These are phyloP conservation scores for Ametastegia equiseti DNA, from an alignment of 2,888 invertebrate genomes.

Conservation along the genomic window DNA sequence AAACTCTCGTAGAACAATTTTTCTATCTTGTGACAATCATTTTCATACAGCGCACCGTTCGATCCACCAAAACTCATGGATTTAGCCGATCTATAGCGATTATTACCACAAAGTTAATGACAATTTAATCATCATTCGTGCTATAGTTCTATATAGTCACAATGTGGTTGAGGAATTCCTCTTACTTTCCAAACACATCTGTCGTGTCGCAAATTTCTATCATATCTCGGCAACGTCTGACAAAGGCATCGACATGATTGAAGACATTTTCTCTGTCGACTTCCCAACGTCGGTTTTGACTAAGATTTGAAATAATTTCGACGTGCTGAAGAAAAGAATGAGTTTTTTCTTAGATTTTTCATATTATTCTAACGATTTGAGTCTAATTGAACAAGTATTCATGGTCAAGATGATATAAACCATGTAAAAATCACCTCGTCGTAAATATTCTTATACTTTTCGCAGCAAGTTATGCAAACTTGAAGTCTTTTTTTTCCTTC, in stretches of 20 bases:
- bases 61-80: slow-evolving; percentile 77
- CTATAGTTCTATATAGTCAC: neutral
- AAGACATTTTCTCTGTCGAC: slow-evolving; percentile 77
- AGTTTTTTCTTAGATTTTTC: neutral
- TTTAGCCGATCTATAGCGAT: slow-evolving; percentile 70
- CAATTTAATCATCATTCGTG: neutral
- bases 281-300: slow-evolving; percentile 73
- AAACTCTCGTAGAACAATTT: slow-evolving; percentile 75
- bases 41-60: slow-evolving; percentile 66
- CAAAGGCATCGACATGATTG: slow-evolving; percentile 78
- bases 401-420: slow-evolving; percentile 35
- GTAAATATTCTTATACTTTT: slow-evolving; percentile 76
- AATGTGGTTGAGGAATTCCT: slow-evolving; percentile 47
- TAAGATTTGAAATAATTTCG: slow-evolving; percentile 41
- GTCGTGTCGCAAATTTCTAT: slow-evolving; percentile 79
- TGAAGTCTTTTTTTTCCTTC: slow-evolving; percentile 75
- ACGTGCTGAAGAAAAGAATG: slow-evolving; percentile 55
- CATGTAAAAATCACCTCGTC: slow-evolving; percentile 68
- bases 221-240: slow-evolving; percentile 78
- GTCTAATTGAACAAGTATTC: neutral
- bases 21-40: slow-evolving; percentile 74
- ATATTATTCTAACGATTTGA: neutral
- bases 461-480: slow-evolving; percentile 76
- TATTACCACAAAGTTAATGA: neutral
- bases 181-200: slow-evolving; percentile 77